A percentile compares a stretch with the other conserved stretches of the same genome.
These are phyloP conservation scores for Scomber colias DNA, from an alignment of 2,113 vertebrate genomes.

Conservation along the genomic window DNA sequence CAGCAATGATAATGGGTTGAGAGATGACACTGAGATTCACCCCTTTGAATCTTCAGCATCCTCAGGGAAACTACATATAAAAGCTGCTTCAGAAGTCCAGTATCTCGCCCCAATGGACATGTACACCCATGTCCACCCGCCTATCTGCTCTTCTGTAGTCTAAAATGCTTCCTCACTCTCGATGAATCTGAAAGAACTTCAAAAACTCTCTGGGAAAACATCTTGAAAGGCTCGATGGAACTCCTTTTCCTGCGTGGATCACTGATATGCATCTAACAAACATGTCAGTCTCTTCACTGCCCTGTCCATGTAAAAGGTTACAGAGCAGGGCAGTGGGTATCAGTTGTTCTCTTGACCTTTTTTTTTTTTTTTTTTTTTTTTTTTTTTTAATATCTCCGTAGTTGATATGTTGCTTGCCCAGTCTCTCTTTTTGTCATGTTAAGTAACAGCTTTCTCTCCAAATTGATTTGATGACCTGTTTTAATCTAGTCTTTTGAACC, in stretches of 20 bases:
- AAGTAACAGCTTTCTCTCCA: conserved; percentile 11
- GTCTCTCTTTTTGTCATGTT: conserved; percentile 9
- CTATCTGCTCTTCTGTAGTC: conserved; percentile 53
- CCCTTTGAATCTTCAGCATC: conserved; percentile 55
- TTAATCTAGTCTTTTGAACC: conserved; percentile 13
- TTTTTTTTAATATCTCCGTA: not conserved
- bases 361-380: not conserved
- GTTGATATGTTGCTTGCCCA: not conserved
- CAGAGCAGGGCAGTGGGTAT: not conserved
- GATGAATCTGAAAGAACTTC: conserved; percentile 28
- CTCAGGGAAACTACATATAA: conserved; percentile 67
- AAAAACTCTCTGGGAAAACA: conserved; percentile 23
- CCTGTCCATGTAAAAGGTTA: not conserved
- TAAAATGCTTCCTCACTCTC: conserved; percentile 53
- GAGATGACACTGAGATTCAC: conserved; percentile 16
- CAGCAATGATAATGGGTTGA: conserved; percentile 34
- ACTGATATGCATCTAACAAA: conserved; percentile 48
- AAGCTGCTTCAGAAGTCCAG: conserved; percentile 54
- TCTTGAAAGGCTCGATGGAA: conserved; percentile 33
- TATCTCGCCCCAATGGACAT: conserved; percentile 46
- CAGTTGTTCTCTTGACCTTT: not conserved
- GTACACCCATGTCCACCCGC: conserved; percentile 6
- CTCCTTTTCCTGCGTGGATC: conserved; percentile 27
- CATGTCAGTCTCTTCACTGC: not conserved
- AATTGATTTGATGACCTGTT: conserved; percentile 11